These are phyloP conservation scores for Leucoraja ocellata DNA, from an alignment of 2,797 vertebrate species.

Conservation along the genomic window DNA sequence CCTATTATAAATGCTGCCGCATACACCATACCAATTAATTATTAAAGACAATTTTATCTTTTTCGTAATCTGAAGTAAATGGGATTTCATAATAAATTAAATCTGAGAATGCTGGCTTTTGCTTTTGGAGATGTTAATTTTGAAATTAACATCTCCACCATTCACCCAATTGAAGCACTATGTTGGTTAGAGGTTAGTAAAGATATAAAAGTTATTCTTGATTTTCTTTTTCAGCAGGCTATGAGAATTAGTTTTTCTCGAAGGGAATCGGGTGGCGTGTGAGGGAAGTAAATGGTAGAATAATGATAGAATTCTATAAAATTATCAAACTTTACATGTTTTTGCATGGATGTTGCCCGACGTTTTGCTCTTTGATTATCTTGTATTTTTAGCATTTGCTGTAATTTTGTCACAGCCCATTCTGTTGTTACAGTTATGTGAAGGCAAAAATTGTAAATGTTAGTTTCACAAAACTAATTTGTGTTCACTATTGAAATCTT, in stretches of 20 bases:
- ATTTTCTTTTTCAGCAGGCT: neutral
- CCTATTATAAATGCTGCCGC: neutral
- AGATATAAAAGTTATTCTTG: neutral
- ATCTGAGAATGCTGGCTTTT: neutral
- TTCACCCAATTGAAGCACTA: neutral
- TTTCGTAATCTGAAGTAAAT: neutral
- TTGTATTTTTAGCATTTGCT: neutral
- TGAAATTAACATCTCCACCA: neutral
- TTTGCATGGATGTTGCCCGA: neutral
- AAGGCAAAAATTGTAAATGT: no score
- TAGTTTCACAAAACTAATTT: neutral
- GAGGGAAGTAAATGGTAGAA: neutral
- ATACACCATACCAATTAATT: neutral
- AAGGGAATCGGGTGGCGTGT: neutral
- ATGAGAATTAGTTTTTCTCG: neutral
- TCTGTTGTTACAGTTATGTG: neutral
- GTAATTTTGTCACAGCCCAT: neutral
- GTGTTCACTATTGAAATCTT: neutral
- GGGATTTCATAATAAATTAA: neutral
- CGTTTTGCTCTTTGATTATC: neutral
- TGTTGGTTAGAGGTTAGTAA: neutral
- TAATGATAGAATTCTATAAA: neutral
- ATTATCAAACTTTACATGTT: no score
- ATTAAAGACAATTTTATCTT: neutral
- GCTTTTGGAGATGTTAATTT: neutral